A percentile compares a stretch with the other conserved stretches of the same genome.
Conservation (phyloP, 2,888 invertebrate species). For the Tetragonula carbonaria region DNA sequence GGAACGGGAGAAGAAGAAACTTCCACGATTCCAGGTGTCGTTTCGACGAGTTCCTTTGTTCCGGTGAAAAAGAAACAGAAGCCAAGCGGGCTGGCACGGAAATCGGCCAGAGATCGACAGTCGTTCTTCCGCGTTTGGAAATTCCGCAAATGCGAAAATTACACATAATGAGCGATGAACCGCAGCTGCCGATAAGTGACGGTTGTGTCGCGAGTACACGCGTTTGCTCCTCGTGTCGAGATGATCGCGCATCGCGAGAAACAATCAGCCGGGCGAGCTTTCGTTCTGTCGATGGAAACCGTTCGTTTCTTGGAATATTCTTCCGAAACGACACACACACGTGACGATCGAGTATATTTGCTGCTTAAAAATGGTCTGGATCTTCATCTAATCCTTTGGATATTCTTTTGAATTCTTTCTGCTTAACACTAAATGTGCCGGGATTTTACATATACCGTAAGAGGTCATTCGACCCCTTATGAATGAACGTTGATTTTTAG, state of each 20-base stretch:
- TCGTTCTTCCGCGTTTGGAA: slow-evolving; percentile 40
- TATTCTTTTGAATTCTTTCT: too few species aligned
- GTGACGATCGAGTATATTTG: too few species aligned
- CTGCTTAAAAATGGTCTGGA: too few species aligned
- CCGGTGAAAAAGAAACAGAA: too few species aligned
- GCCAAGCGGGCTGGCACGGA: background rate
- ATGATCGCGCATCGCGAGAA: background rate
- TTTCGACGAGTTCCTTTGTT: too few species aligned
- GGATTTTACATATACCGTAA: too few species aligned
- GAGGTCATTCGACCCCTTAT: too few species aligned
- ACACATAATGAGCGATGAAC: slow-evolving; percentile 57
- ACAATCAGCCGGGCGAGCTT: background rate
- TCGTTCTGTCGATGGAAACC: background rate
- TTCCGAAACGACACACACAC: background rate
- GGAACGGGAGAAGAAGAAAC: too few species aligned
- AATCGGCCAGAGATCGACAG: slow-evolving; percentile 10
- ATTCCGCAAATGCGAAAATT: slow-evolving; percentile 56
- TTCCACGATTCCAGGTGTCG: too few species aligned
- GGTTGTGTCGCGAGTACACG: slow-evolving; percentile 32
- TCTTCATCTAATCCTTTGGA: too few species aligned
- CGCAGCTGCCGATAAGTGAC: slow-evolving; percentile 65
- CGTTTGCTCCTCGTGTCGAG: slow-evolving; percentile 24
- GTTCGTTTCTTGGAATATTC: background rate
- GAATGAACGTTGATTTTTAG: too few species aligned
- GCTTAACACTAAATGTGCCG: too few species aligned